Base-by-base conservation (phyloP, 2,888 invertebrate species). In the Caenorhabditis imperialis region DNA sequence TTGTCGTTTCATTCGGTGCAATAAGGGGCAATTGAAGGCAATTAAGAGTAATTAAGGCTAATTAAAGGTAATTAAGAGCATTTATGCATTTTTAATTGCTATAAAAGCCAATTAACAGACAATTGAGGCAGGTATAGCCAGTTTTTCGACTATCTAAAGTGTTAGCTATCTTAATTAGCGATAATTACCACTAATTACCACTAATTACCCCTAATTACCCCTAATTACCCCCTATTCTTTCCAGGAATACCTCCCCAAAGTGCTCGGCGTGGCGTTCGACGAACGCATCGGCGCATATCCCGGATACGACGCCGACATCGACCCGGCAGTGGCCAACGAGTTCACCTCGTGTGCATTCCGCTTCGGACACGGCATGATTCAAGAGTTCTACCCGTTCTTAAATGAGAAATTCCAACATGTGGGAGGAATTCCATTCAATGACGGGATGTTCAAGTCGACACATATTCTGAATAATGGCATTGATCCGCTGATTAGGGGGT, bases 351-450 rank as follows among this genome's bases (percentile, higher is more conserved):
- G 97, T 18, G 98, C 98, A 0, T 90, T 98, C 63, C 91, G 90
- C 62, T 96, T 99, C 88, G 99, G 99, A 0, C 99, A 99, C 89
- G 94, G 96, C 0, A 91, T 99, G 76, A 96, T 99, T 61, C 97
- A 97, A 77, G 87, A 87, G 60, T 87, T 87, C 75, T 87, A 87
- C 50, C 87, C 87, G 25, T 86, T 87, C 81, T 70, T 87, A 22
- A 82, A 87, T 67, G 85, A 85, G 55, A 79, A 81, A 16, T 87
- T 82, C 79, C 79, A 81, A 44, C 84, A 85, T 38, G 73, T 85
- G 33, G 87, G 87, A 16, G 85, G 85, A 8, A 82, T 85, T 62
- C 83, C 83, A 1, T 84, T 84, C 75, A 85, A 85, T 61, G 84
- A 86, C 37, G 84, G 85, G 53, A 83, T 83, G 83, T 83, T 83